Conservation (phyloP, 1,140 invertebrate species). For the Aphidius gifuensis region DNA sequence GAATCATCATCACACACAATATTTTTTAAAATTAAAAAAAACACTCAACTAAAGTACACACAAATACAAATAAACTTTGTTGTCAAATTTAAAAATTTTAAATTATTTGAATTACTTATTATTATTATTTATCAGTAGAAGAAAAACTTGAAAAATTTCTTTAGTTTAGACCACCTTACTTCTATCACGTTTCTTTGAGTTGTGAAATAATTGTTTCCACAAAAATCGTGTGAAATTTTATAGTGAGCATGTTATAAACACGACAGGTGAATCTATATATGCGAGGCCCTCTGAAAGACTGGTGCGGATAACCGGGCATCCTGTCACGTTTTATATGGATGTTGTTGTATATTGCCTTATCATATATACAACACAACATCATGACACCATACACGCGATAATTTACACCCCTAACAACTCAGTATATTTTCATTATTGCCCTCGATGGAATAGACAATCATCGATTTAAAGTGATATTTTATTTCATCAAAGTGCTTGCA, state of each 20-base stretch:
- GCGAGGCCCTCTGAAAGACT: constrained; percentile 1
- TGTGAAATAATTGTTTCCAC: constrained; percentile 23
- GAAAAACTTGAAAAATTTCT: constrained; percentile 11
- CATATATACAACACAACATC: constrained; percentile 25
- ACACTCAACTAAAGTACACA: background rate
- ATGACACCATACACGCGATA: constrained; percentile 30
- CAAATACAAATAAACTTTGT: background rate
- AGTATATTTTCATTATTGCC: constrained; percentile 9
- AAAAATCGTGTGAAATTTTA: constrained; percentile 25
- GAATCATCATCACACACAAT: constrained; percentile 9
- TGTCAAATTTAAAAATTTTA: constrained; percentile 2
- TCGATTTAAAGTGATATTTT: background rate
- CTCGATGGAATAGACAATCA: constrained; percentile 4
- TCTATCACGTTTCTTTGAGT: background rate
- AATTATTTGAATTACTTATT: background rate
- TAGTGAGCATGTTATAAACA: constrained; percentile 27
- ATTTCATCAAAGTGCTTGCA: constrained; percentile 12
- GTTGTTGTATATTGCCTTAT: background rate
- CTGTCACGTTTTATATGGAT: constrained; percentile 29
- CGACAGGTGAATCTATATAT: constrained; percentile 33
- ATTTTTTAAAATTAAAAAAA: constrained; percentile 1
- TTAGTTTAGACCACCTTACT: background rate
- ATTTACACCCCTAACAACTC: background rate
- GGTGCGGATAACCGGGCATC: constrained; percentile 26
- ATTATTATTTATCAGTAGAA: background rate